These are phyloP conservation scores for Brachionus calyciflorus DNA, from an alignment of 1,140 invertebrate genomes.

Conservation along the genomic window DNA sequence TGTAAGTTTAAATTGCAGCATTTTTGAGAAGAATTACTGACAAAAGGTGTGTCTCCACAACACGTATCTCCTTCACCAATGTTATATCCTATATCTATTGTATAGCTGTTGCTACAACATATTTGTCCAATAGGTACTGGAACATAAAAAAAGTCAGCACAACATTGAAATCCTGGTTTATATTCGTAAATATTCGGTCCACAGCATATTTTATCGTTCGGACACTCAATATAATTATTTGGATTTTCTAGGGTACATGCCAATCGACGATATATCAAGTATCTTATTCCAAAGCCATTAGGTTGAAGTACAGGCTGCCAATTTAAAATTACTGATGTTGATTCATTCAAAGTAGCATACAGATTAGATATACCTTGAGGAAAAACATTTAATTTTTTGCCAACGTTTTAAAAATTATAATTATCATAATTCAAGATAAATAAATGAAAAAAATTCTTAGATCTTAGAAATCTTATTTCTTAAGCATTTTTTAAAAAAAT, in stretches of 20 bases:
- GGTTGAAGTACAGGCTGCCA: conserved; percentile 1
- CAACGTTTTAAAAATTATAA: not conserved
- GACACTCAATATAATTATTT: not conserved
- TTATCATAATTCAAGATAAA: too few relatives aligned
- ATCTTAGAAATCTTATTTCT: too few relatives aligned
- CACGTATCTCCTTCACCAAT: conserved; percentile 15
- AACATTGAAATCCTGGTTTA: not conserved
- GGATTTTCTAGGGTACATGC: not conserved
- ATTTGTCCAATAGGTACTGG: not conserved
- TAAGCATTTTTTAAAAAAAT: too few relatives aligned
- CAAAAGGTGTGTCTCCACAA: not conserved
- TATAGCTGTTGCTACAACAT: not conserved
- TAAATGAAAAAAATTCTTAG: too few relatives aligned
- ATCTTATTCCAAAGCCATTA: not conserved
- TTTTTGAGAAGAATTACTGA: not conserved
- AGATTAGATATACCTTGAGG: conserved; percentile 2
- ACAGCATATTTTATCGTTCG: not conserved
- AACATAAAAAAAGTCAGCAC: not conserved
- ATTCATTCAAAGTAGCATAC: not conserved
- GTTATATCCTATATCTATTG: not conserved
- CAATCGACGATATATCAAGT: conserved; percentile 3
- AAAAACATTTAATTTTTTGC: not conserved
- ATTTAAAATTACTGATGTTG: not conserved
- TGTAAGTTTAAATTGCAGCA: conserved; percentile 21
- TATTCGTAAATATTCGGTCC: not conserved